A percentile compares a stretch with the other conserved stretches of the same genome.
phyloP scores from a whole-genome alignment of 2,113 vertebrate genomes.

The Uria aalge region DNA sequence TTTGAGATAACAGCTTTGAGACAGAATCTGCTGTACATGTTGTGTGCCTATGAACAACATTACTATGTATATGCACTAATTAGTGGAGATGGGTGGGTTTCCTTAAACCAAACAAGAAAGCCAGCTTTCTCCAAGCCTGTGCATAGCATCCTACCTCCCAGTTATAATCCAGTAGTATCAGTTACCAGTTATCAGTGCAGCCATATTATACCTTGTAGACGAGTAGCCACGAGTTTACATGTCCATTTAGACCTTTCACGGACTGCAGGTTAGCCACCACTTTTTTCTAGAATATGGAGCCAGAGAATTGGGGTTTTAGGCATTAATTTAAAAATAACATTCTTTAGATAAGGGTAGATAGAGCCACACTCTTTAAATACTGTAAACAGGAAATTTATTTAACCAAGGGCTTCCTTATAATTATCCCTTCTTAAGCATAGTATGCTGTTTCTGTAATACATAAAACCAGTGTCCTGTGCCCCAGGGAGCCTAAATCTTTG shows the following conservation, averaged over 20 bases:
- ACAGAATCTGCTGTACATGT: background rate
- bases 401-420: background rate
- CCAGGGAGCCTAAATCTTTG: background rate
- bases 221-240: background rate
- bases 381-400: background rate
- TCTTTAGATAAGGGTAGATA: background rate
- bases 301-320: background rate
- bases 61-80: background rate
- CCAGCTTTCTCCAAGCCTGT: background rate
- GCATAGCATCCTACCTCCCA: background rate
- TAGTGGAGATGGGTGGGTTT: background rate
- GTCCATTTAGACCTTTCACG: background rate
- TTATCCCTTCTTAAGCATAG: background rate
- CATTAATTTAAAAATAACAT: background rate
- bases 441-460: background rate
- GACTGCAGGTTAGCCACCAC: background rate
- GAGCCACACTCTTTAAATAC: background rate
- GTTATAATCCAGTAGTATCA: background rate
- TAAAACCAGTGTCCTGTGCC: background rate
- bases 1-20: background rate
- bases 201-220: background rate
- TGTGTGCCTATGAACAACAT: background rate
- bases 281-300: background rate
- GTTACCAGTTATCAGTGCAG: background rate
- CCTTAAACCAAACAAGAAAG: background rate